Evolutionary conservation across 2,113 vertebrate genomes (phyloP).

Genomic region (Sceloporus tristichus): DNA sequence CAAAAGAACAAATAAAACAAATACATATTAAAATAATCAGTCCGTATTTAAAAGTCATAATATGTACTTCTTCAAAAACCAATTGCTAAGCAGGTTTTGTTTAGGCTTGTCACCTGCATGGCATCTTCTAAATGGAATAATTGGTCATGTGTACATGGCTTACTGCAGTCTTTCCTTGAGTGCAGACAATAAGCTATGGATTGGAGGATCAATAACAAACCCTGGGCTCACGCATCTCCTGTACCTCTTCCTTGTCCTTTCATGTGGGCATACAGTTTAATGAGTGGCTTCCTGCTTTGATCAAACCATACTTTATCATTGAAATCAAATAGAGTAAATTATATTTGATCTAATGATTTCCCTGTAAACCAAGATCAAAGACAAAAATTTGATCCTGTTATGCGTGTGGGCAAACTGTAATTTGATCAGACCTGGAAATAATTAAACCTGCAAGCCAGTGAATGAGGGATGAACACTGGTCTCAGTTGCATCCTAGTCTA

Average conservation of each 20-base stretch:
- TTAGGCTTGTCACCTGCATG: too few relatives aligned
- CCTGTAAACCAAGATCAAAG: background rate
- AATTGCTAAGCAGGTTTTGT: background rate
- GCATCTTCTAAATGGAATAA: too few relatives aligned
- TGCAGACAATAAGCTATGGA: background rate
- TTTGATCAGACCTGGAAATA: background rate
- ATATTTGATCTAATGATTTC: background rate
- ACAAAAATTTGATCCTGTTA: background rate
- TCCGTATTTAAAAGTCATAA: too few relatives aligned
- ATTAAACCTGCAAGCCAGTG: background rate
- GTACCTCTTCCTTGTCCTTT: background rate
- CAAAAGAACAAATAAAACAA: too few relatives aligned
- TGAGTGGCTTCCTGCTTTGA: background rate
- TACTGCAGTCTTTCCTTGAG: background rate
- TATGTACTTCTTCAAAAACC: background rate
- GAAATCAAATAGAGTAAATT: background rate
- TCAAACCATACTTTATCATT: background rate
- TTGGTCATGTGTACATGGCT: too few relatives aligned
- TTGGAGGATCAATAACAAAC: background rate
- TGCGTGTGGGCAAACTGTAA: background rate
- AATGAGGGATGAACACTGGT: background rate
- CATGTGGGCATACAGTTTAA: background rate
- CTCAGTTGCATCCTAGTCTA: background rate
- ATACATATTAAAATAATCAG: too few relatives aligned
- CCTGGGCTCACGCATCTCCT: background rate